Evolutionary conservation across 2,113 vertebrate genomes (phyloP).

Genomic region (Trematocara unimaculatum): DNA sequence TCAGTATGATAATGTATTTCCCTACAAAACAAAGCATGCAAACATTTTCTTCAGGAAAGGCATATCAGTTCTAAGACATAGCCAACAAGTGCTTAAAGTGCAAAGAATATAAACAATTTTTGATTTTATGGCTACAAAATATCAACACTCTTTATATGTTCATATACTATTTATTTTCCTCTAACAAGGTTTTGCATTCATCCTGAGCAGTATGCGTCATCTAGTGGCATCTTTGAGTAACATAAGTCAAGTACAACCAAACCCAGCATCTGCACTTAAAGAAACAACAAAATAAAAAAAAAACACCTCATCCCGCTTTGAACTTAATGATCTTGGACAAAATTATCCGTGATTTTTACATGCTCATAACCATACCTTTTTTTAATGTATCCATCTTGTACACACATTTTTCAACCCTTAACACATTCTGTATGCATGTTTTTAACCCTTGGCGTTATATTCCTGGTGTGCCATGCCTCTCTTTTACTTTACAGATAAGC

Average conservation of each 20-base stretch:
- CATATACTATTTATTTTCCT: not conserved
- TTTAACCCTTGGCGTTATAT: not conserved
- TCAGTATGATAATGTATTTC: accelerated
- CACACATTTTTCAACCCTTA: not conserved
- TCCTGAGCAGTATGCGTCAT: not conserved
- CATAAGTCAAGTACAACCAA: not conserved
- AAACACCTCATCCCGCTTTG: not conserved
- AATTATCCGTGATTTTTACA: not conserved
- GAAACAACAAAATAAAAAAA: not conserved
- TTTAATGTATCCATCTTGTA: not conserved
- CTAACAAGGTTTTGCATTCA: not conserved
- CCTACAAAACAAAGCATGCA: not conserved
- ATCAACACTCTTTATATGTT: not conserved
- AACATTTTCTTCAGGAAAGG: not conserved
- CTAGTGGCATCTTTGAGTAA: not conserved
- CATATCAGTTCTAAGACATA: accelerated
- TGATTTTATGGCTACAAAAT: not conserved
- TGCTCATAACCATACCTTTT: not conserved
- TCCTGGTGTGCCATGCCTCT: accelerated
- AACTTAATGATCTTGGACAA: not conserved
- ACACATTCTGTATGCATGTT: accelerated
- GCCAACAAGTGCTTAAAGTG: not conserved
- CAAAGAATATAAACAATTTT: not conserved
- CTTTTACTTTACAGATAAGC: not conserved
- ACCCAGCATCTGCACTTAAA: not conserved